These are phyloP conservation scores for Erythrocercus mccallii DNA, from an alignment of 2,113 vertebrate species.

Conservation along the genomic window DNA sequence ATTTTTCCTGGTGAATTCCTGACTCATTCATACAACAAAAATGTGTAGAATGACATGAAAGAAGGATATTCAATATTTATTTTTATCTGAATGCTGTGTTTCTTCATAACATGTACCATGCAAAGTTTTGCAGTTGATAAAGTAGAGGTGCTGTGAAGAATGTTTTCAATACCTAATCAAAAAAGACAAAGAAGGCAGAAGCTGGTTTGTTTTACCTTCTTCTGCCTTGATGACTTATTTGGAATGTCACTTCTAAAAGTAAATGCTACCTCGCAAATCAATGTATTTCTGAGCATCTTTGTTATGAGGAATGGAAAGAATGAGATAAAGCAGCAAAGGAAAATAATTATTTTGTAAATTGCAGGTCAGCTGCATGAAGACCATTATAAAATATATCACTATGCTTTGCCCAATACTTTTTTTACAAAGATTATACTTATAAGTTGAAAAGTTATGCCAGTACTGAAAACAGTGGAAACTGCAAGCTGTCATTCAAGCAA, in stretches of 20 bases:
- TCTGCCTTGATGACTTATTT: not conserved
- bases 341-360: conserved; percentile 56
- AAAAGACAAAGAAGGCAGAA: not conserved
- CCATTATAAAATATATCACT: conserved; percentile 24
- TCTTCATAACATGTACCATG: not conserved
- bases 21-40: not conserved
- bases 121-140: not conserved
- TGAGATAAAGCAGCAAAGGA: conserved; percentile 18
- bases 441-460: conserved; percentile 26
- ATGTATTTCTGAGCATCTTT: not conserved
- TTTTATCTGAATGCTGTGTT: not conserved
- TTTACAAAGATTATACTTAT: conserved; percentile 50
- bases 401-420: not conserved
- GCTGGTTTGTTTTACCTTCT: not conserved
- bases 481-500: conserved; percentile 27
- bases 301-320: conserved; percentile 7
- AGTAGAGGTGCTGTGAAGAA: not conserved
- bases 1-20: not conserved
- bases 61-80: not conserved
- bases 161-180: not conserved
- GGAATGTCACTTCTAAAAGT: not conserved
- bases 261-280: not conserved
- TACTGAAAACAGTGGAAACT: conserved; percentile 29
- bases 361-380: conserved; percentile 50
- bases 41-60: not conserved